Percentiles rank a stretch among this genome's conserved stretches.
These are phyloP conservation scores for Clusia tigrina DNA, from an alignment of 2,888 invertebrate genomes.

Conservation along the genomic window DNA sequence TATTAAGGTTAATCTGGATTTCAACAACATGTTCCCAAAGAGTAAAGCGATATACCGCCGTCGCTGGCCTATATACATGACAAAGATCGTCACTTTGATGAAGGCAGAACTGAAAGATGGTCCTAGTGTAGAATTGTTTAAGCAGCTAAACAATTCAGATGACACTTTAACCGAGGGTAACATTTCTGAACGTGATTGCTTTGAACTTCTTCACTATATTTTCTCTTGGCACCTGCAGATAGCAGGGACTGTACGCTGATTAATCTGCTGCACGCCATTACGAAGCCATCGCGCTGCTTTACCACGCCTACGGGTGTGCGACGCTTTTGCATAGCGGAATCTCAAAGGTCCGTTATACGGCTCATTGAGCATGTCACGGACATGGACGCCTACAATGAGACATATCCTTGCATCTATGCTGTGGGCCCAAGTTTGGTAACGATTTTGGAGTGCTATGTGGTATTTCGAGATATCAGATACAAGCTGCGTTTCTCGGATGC, in stretches of 20 bases:
- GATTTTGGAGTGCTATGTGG: constrained; percentile 18
- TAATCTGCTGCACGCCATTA: constrained; percentile 26
- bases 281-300: constrained; percentile 20
- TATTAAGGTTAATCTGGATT: constrained; percentile 22
- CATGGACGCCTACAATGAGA: constrained; percentile 10
- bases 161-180: constrained; percentile 21
- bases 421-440: constrained; percentile 20
- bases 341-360: constrained; percentile 22
- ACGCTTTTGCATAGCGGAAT: constrained; percentile 23
- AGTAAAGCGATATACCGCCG: constrained; percentile 14
- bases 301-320: constrained; percentile 19
- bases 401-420: constrained; percentile 27
- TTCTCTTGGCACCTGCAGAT: constrained; percentile 12
- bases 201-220: neutral
- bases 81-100: constrained; percentile 20
- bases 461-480: constrained; percentile 24
- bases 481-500: constrained; percentile 21
- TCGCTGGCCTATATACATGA: constrained; percentile 26
- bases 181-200: neutral
- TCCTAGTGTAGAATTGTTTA: constrained; percentile 16
- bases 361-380: constrained; percentile 13
- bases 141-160: constrained; percentile 11
- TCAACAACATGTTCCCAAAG: constrained; percentile 17
- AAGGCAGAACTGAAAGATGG: constrained; percentile 27
- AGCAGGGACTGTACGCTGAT: constrained; percentile 21